phyloP scores from a whole-genome alignment of 2,888 invertebrate genomes.

The Cephus runcator region DNA sequence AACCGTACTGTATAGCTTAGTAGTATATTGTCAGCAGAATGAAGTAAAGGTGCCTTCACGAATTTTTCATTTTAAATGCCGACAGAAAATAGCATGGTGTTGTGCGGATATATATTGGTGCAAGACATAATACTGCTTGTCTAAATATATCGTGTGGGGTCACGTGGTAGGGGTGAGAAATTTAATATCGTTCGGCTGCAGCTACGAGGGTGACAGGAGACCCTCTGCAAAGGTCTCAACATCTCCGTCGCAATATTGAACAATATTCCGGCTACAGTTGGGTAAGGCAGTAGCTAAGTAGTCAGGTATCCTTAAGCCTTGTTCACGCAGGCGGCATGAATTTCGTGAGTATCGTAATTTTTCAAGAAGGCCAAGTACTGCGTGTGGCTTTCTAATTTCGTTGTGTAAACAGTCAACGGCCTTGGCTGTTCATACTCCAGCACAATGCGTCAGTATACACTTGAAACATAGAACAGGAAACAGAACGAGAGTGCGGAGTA shows the following conservation, averaged over 20 bases:
- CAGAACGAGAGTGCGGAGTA: background rate
- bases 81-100: background rate
- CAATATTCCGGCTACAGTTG: background rate
- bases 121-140: background rate
- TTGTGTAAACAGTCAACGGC: background rate
- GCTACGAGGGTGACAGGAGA: background rate
- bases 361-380: background rate
- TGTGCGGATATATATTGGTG: background rate
- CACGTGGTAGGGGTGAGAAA: background rate
- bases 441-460: background rate
- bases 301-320: background rate
- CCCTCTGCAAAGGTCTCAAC: background rate
- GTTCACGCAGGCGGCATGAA: background rate
- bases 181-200: conserved; percentile 1
- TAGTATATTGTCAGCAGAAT: background rate
- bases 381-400: background rate
- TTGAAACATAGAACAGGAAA: background rate
- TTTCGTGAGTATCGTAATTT: background rate
- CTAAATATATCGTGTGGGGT: background rate
- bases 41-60: background rate
- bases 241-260: background rate
- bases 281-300: background rate
- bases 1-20: background rate
- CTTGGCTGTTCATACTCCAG: background rate
- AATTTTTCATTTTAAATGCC: background rate